Conservation (phyloP, 2,113 vertebrate species). For the Caracal caracal region DNA sequence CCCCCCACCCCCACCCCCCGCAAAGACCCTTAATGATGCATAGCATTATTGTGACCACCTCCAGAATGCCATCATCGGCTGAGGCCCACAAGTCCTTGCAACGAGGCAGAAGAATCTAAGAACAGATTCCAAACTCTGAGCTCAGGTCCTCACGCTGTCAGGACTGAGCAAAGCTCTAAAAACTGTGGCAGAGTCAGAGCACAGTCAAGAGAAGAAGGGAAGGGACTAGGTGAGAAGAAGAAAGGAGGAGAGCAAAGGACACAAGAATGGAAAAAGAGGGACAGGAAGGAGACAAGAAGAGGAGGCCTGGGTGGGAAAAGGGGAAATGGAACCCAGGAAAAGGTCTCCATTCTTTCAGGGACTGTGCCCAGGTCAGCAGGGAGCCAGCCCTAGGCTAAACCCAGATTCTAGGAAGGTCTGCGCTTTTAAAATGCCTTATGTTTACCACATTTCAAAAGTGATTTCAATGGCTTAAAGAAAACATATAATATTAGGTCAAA, state of each 20-base stretch:
- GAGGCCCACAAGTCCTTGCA: background rate
- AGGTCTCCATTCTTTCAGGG: no score
- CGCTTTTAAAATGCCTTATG: background rate
- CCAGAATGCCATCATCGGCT: background rate
- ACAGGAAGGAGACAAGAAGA: background rate
- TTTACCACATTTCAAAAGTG: background rate
- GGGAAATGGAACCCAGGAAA: background rate
- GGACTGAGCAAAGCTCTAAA: background rate
- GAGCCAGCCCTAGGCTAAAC: background rate
- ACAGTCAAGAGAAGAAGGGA: background rate
- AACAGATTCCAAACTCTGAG: background rate
- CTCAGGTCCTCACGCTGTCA: no score
- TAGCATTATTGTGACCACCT: background rate
- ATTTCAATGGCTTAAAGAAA: background rate
- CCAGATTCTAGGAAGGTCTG: background rate
- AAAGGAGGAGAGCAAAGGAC: background rate
- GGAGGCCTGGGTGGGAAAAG: background rate
- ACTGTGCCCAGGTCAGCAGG: background rate
- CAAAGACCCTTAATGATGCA: background rate
- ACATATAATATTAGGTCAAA: background rate
- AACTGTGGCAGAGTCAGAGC: background rate
- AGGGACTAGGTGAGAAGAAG: background rate
- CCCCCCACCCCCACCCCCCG: fast-evolving
- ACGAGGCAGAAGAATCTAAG: background rate
- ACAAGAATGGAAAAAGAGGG: background rate